phyloP scores from a whole-genome alignment of 2,797 vertebrate species.

The Todus mexicanus region DNA sequence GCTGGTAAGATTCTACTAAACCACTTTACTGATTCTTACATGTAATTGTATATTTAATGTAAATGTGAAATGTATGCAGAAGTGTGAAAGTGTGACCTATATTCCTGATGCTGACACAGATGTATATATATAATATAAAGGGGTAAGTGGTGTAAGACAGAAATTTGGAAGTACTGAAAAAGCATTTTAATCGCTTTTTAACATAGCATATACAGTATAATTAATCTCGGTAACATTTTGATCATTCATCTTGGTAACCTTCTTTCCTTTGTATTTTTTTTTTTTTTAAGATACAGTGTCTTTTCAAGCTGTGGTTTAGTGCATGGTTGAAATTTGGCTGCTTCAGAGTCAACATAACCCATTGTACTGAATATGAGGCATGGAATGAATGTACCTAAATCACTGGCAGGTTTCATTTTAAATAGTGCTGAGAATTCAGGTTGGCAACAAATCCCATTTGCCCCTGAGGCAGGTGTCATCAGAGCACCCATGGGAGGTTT shows the following conservation, averaged over 20 bases:
- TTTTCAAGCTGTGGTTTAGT: background rate
- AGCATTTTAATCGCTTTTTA: background rate
- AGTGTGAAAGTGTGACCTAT: background rate
- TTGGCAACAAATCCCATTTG: background rate
- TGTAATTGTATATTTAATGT: background rate
- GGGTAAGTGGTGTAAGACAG: background rate
- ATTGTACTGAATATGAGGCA: background rate
- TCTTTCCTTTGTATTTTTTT: background rate
- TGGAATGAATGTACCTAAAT: background rate
- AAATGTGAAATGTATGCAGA: background rate
- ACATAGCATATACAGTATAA: background rate
- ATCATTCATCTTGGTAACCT: too few relatives aligned
- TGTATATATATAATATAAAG: background rate
- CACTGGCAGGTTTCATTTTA: background rate
- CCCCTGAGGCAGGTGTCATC: background rate
- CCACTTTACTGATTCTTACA: background rate
- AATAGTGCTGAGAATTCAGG: background rate
- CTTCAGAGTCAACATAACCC: background rate
- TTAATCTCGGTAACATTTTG: background rate
- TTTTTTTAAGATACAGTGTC: rapidly evolving
- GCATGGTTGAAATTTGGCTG: background rate
- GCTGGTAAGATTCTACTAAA: slow-evolving; percentile 79
- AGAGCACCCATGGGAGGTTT: background rate
- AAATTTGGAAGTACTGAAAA: background rate
- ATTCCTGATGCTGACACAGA: background rate